phyloP scores from a whole-genome alignment of 1,140 invertebrate species.

The Diplogasteroides magnus region DNA sequence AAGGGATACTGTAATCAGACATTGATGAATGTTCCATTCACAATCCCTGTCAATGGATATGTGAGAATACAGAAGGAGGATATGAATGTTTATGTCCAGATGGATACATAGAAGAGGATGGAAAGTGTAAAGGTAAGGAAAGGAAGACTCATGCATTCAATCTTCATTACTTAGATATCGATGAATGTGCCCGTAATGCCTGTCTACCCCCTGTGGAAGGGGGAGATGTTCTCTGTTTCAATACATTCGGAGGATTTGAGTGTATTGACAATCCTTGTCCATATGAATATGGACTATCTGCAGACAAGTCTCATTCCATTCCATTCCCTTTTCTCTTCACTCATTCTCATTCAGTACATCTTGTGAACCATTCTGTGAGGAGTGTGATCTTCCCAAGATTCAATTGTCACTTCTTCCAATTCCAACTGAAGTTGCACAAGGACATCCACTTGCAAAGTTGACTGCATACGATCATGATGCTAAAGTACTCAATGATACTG shows the following conservation, averaged over 20 bases:
- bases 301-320: too few species aligned
- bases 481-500: slow-evolving; percentile 28
- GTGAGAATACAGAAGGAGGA: slow-evolving; percentile 37
- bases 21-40: slow-evolving; percentile 47
- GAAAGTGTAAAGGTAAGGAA: slow-evolving; percentile 37
- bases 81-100: slow-evolving; percentile 43
- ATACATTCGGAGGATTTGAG: slow-evolving; percentile 39
- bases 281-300: slow-evolving; percentile 30
- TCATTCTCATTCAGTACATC: too few species aligned
- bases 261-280: slow-evolving; percentile 45
- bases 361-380: slow-evolving; percentile 38
- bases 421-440: slow-evolving; percentile 25
- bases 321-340: too few species aligned
- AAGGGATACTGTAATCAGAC: slow-evolving; percentile 21
- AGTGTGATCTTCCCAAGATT: slow-evolving; percentile 37
- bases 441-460: slow-evolving; percentile 35
- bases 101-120: slow-evolving; percentile 41
- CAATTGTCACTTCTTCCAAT: slow-evolving; percentile 39
- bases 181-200: slow-evolving; percentile 36
- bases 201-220: too few species aligned
- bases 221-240: slow-evolving; percentile 42
- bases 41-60: slow-evolving; percentile 41
- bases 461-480: slow-evolving; percentile 41
- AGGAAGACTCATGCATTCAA: slow-evolving; percentile 6
- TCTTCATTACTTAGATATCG: slow-evolving; percentile 37